Conservation (phyloP, 2,888 invertebrate genomes). For the Melipona bicolor region DNA sequence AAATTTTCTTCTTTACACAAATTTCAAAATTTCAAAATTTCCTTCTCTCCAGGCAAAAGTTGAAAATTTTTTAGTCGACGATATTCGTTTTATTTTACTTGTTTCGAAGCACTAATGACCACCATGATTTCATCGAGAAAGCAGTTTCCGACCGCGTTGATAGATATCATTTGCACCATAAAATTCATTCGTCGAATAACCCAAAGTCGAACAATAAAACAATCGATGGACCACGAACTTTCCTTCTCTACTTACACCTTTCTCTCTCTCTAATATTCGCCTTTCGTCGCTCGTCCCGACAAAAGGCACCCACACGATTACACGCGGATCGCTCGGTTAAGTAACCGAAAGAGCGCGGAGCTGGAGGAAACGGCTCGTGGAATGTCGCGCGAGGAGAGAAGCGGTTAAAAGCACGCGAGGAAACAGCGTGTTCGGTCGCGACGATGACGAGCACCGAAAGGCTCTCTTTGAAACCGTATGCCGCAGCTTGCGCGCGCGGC, state of each 20-base stretch:
- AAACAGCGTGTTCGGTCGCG: slow-evolving; percentile 18
- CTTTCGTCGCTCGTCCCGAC: background rate
- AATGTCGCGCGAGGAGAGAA: slow-evolving; percentile 12
- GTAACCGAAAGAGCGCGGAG: background rate
- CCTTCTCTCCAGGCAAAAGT: too few species aligned
- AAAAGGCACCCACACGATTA: background rate
- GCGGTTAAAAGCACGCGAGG: slow-evolving; percentile 49
- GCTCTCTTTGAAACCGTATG: slow-evolving; percentile 69
- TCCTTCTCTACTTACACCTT: background rate
- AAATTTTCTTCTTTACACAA: too few species aligned
- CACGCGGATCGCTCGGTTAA: slow-evolving; percentile 18
- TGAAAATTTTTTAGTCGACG: too few species aligned
- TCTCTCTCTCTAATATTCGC: background rate
- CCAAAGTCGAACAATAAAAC: too few species aligned
- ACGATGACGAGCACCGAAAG: slow-evolving; percentile 62
- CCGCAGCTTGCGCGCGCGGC: slow-evolving; percentile 51
- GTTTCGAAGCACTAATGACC: too few species aligned
- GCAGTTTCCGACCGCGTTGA: too few species aligned
- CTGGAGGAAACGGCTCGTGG: slow-evolving; percentile 18
- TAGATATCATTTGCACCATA: too few species aligned
- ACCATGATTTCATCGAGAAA: too few species aligned
- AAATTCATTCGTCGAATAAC: too few species aligned
- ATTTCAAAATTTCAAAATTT: too few species aligned
- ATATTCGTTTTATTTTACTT: too few species aligned
- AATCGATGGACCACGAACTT: too few species aligned